Evolutionary conservation across 1,140 invertebrate genomes (phyloP).

Genomic region (Varroa destructor): DNA sequence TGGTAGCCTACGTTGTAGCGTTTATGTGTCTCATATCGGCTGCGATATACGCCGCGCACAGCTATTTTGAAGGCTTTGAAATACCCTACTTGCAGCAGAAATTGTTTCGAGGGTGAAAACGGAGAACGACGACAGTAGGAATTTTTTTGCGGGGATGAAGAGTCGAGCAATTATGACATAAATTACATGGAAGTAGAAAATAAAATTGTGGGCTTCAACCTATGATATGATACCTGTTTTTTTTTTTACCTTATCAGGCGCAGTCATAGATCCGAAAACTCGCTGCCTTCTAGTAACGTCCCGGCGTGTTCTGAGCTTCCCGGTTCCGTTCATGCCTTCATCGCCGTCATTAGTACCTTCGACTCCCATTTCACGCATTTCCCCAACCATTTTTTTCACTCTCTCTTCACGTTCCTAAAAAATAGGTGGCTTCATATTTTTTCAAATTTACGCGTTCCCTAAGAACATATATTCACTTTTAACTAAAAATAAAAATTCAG

Average conservation of each 20-base stretch:
- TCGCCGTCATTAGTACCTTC: slow-evolving; percentile 33
- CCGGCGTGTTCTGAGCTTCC: slow-evolving; percentile 31
- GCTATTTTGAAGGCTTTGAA: too few species aligned
- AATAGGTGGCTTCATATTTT: slow-evolving; percentile 15
- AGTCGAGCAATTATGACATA: too few species aligned
- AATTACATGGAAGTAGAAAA: too few species aligned
- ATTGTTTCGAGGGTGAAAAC: too few species aligned
- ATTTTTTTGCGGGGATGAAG: too few species aligned
- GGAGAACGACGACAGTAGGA: too few species aligned
- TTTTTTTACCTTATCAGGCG: slow-evolving; percentile 38
- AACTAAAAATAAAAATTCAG: slow-evolving; percentile 27
- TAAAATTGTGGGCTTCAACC: too few species aligned
- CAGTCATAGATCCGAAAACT: slow-evolving; percentile 47
- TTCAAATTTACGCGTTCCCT: background rate
- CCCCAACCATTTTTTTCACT: slow-evolving; percentile 45
- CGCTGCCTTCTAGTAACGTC: slow-evolving; percentile 33
- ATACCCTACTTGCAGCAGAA: too few species aligned
- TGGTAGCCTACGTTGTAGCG: too few species aligned
- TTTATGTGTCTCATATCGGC: too few species aligned
- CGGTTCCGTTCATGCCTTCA: slow-evolving; percentile 33
- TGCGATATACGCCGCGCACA: too few species aligned
- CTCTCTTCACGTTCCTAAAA: slow-evolving; percentile 40
- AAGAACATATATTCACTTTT: background rate
- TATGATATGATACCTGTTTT: too few species aligned
- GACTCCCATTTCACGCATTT: slow-evolving; percentile 43